Evolutionary conservation across 92 coral and sea anemone species (phyloP), one percentile per base, ranked within the genome.

Genomic region (Parazoanthus atlanticus): DNA sequence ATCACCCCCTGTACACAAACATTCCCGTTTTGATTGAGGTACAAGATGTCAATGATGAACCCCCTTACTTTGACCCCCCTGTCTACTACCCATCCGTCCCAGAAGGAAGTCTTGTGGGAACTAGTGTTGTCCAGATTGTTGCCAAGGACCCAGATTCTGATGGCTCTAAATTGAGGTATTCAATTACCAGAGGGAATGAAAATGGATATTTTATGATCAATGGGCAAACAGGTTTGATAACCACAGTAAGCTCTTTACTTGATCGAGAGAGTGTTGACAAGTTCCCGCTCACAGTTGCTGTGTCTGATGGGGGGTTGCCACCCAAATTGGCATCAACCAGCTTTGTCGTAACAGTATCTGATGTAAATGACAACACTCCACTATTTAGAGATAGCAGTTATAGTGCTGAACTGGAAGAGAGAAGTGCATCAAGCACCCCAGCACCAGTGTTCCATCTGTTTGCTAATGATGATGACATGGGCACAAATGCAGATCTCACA

Each of bases 281-380:
- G 40, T 93, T 92, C 77, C 85, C 88, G 29, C 90, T 97, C 31
- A 84, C 89, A 58, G 96, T 97, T 15, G 73, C 66, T 66, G 98
- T 88, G 19, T 86, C 94, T 17, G 95, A 95, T 91, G 93, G 94
- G 43, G 94, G 94, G 0, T 29, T 88, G 5, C 93, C 93, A 58
- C 95, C 93, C 19, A 91, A 89, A 75, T 65, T 81, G 83, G 93
- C 93, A 8, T 79, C 74, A 82, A 90, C 93, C 54, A 91, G 88
- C 65, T 91, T 97, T 71, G 89, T 89, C 2, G 89, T 94, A 64
- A 91, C 90, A 79, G 93, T 97, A 26, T 89, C 98, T 25, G 99
- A 97, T 90, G 93, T 93, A 17, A 97, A 97, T 89, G 99, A 97
- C 80, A 91, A 97, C 34, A 81, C 70, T 0, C 99, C 99, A n/a